Evolutionary conservation across 2,113 vertebrate genomes (phyloP).

Genomic region (Cisticola juncidis): DNA sequence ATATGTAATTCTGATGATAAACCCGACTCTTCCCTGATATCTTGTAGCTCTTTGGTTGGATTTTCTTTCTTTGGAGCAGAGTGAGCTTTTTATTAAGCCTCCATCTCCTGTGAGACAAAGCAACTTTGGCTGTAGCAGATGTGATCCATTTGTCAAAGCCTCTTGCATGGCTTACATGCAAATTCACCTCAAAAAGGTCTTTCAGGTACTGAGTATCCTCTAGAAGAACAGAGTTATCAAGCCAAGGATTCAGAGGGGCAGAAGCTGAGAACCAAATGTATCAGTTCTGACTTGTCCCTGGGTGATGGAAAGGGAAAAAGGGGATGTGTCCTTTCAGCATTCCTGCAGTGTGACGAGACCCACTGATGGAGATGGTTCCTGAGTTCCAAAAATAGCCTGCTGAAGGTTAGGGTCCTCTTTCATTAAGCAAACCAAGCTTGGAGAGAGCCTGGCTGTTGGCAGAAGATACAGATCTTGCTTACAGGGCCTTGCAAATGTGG

Average conservation of each 20-base stretch:
- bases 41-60: neutral
- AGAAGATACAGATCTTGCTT: neutral
- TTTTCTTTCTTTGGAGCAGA: neutral
- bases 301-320: neutral
- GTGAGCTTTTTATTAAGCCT: neutral
- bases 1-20: neutral
- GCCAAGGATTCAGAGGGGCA: neutral
- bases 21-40: neutral
- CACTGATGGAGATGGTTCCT: neutral
- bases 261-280: neutral
- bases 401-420: neutral
- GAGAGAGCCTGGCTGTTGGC: neutral
- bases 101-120: neutral
- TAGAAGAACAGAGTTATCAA: neutral
- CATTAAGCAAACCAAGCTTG: neutral
- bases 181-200: neutral
- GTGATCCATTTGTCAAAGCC: neutral
- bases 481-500: neutral
- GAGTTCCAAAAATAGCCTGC: slow-evolving; percentile 4
- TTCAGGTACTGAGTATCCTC: neutral
- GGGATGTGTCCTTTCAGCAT: neutral
- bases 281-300: neutral
- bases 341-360: neutral
- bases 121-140: neutral
- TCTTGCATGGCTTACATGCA: neutral